Base-by-base conservation (phyloP, 1,140 invertebrate genomes). In the Alviniconcha marisindica region DNA sequence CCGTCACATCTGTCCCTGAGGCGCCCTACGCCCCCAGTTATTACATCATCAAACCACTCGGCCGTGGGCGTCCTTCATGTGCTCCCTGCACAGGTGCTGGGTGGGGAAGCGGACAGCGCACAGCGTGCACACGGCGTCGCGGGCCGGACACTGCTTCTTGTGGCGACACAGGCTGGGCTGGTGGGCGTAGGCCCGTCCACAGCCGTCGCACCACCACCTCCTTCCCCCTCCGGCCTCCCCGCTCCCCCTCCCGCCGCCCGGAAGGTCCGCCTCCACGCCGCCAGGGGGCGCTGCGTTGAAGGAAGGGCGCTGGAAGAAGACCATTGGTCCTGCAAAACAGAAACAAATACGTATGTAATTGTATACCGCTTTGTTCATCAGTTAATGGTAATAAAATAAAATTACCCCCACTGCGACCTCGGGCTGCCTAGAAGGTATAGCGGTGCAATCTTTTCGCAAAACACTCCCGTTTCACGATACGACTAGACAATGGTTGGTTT, bases 111-210 rank as follows among this genome's bases (percentile, higher is more conserved):
- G 2, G 7, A 33, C 4, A 4, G 28, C 63, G 63, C 69, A 71
- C 15, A 71, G 69, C 18, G 36, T 10, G 36, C 69, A 71, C 7
- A 48, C 44, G 44, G 44, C 44, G 44, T 18, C 44, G 44, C 44
- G 18, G 7, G 18, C 18, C 7, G 36, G 36, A 14, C 69, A 71
- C 36, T 40, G 14, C 36, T 40, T 71, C 36, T 24, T 71, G 69
- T 71, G 69, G 15, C 69, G 69, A 14, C 24, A 71, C 69, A 71
- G 69, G 69, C 69, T 71, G 7, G 69, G 69, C 69, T 71, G 69
- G 69, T 71, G 69, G 14, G 69, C 69, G 36, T 71, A 71, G 2
- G 24, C 69, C 14, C 36, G 33, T 15, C 69, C 69, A 36, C 69
- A 71, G 14, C 33, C 33, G 31, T 40, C 69, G 24, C 69, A 71